Conservation (phyloP, 2,797 vertebrate genomes). For the Alcedo atthis region DNA sequence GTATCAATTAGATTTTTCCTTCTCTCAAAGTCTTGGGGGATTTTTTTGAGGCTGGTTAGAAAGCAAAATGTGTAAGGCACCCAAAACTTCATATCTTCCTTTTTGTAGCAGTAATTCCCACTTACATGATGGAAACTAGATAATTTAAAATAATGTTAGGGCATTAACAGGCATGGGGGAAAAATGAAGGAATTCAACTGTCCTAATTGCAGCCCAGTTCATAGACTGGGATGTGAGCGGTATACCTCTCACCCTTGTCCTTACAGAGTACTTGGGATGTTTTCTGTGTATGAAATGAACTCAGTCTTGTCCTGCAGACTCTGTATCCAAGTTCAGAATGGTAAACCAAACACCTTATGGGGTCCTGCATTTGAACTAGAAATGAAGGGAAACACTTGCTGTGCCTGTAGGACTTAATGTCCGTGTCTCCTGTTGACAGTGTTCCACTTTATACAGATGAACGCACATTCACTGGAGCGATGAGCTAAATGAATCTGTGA, state of each 20-base stretch:
- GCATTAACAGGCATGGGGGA: accelerated
- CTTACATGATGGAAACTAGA: neutral
- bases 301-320: neutral
- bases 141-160: neutral
- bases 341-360: neutral
- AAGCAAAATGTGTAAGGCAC: neutral
- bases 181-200: neutral
- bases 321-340: neutral
- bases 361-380: neutral
- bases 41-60: neutral
- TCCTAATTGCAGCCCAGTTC: neutral
- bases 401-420: neutral
- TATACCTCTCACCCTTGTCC: neutral
- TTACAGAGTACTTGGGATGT: neutral
- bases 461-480: neutral
- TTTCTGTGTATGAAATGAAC: neutral
- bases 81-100: neutral
- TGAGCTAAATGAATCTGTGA: neutral
- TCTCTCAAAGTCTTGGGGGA: neutral
- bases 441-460: neutral
- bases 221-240: neutral
- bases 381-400: neutral
- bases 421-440: neutral
- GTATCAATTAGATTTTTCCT: neutral
- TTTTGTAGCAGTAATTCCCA: neutral